A percentile compares a stretch with the other conserved stretches of the same genome.
phyloP scores from a whole-genome alignment of 1,140 invertebrate genomes.

The Ceratina australensis region DNA sequence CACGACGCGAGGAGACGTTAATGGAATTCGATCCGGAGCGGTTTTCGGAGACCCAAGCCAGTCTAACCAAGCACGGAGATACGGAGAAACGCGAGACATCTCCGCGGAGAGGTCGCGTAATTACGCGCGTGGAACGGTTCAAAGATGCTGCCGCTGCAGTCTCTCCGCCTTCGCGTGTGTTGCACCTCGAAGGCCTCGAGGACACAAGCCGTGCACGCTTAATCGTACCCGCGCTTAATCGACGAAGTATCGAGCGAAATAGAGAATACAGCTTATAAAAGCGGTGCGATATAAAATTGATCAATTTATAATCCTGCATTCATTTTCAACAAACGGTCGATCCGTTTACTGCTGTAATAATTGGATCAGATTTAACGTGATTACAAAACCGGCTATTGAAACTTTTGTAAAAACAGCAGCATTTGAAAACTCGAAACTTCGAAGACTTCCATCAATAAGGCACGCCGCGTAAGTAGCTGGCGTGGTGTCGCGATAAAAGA shows the following conservation, averaged over 20 bases:
- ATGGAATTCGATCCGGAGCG: slow-evolving; percentile 64
- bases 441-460: background rate
- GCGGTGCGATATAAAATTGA: background rate
- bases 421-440: background rate
- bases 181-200: slow-evolving; percentile 37
- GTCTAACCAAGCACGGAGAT: slow-evolving; percentile 43
- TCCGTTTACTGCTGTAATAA: background rate
- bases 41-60: slow-evolving; percentile 36
- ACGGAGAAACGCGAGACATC: slow-evolving; percentile 51
- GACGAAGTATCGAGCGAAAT: too few relatives aligned
- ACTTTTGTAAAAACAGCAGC: slow-evolving; percentile 26
- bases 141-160: slow-evolving; percentile 60
- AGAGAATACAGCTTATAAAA: too few relatives aligned
- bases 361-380: too few relatives aligned
- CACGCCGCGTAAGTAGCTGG: slow-evolving; percentile 1
- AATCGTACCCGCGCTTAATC: slow-evolving; percentile 56
- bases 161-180: slow-evolving; percentile 39
- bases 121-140: slow-evolving; percentile 61
- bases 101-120: slow-evolving; percentile 56
- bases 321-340: too few relatives aligned
- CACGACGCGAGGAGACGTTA: slow-evolving; percentile 43
- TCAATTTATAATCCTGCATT: background rate
- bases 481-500: slow-evolving; percentile 27
- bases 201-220: slow-evolving; percentile 57
- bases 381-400: too few relatives aligned